Conservation (phyloP, 1,140 invertebrate species). For the Lamellibrachia luymesi region DNA sequence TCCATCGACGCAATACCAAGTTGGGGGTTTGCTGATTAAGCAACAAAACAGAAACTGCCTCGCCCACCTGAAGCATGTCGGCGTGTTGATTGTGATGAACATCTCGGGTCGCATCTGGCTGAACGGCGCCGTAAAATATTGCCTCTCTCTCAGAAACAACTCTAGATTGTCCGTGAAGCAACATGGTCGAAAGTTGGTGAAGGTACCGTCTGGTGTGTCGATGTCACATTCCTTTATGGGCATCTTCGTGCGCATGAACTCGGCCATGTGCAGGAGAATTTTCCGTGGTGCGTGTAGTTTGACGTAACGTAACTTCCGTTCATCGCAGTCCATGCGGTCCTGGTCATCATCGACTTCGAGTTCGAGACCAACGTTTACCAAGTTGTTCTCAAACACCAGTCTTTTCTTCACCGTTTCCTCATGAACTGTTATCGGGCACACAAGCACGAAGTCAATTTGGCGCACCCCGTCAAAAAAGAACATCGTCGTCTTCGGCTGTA, state of each 20-base stretch:
- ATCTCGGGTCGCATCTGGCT: neutral
- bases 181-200: neutral
- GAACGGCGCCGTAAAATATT: neutral
- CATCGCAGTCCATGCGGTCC: neutral
- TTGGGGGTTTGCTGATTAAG: too few relatives aligned
- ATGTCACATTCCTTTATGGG: neutral
- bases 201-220: neutral
- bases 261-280: neutral
- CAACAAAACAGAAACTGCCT: neutral
- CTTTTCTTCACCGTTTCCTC: slow-evolving; percentile 35
- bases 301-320: neutral
- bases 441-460: slow-evolving; percentile 86
- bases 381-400: slow-evolving; percentile 26
- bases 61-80: neutral
- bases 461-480: slow-evolving; percentile 79
- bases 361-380: slow-evolving; percentile 34
- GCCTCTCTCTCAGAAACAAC: neutral
- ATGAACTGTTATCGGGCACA: slow-evolving; percentile 57
- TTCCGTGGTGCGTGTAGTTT: neutral
- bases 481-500: slow-evolving; percentile 28
- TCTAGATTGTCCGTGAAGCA: neutral
- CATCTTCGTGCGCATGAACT: neutral
- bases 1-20: too few relatives aligned
- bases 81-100: neutral
- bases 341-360: slow-evolving; percentile 34